Evolutionary conservation across 92 coral and sea anemone genomes (phyloP).

Genomic region (Diadumene lineata): DNA sequence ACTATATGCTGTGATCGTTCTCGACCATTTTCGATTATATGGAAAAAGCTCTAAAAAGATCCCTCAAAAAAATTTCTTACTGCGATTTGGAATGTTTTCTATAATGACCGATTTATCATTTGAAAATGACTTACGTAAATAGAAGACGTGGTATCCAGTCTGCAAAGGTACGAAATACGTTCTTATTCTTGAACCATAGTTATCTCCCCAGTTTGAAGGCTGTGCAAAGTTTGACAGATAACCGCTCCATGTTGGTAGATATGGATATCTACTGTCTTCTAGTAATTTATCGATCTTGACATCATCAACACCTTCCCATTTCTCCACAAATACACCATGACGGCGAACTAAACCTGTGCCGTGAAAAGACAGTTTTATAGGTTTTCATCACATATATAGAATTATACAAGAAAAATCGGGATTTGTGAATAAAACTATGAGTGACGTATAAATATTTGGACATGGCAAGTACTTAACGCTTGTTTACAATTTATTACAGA

Average conservation of each 20-base stretch:
- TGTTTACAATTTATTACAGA: too few relatives aligned
- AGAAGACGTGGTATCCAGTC: conserved; percentile 64
- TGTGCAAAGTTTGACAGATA: conserved; percentile 59
- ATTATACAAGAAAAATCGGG: too few relatives aligned
- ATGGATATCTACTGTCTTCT: conserved; percentile 75
- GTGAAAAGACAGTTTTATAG: too few relatives aligned
- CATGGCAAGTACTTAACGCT: too few relatives aligned
- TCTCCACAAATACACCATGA: conserved; percentile 70
- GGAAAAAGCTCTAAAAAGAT: background rate
- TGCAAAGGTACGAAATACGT: conserved; percentile 67
- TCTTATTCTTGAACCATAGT: conserved; percentile 72
- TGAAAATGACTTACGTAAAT: conserved; percentile 48
- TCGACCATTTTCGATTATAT: too few relatives aligned
- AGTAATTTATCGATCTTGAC: conserved; percentile 49
- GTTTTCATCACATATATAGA: too few relatives aligned
- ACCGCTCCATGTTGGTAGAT: conserved; percentile 64
- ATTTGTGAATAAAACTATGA: too few relatives aligned
- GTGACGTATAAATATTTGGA: too few relatives aligned
- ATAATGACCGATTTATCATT: background rate
- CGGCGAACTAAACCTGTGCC: conserved; percentile 35
- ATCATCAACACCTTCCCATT: conserved; percentile 89
- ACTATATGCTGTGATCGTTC: too few relatives aligned
- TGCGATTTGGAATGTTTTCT: background rate
- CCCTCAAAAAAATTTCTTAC: too few relatives aligned
- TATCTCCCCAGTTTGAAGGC: conserved; percentile 81